Percentiles rank a stretch among this genome's conserved stretches.
These are phyloP conservation scores for Rhinogobio ventralis DNA, from an alignment of 2,797 vertebrate species.

Conservation along the genomic window DNA sequence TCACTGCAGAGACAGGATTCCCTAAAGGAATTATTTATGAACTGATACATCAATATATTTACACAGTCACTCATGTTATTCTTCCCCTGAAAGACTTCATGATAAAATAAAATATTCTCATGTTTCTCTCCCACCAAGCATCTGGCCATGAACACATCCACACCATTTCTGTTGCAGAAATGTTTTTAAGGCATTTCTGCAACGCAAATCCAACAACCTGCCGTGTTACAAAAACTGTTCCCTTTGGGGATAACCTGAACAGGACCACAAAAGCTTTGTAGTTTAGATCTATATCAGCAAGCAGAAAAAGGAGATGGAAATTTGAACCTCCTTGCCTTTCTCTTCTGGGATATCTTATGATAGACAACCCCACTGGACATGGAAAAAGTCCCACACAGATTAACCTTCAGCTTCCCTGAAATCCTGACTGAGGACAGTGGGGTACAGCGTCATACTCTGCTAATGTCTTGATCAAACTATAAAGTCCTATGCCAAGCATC, in stretches of 20 bases:
- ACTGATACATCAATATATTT: constrained; percentile 35
- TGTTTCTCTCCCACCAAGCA: constrained; percentile 21
- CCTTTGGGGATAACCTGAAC: background rate
- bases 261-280: constrained; percentile 5
- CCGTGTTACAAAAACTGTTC: background rate
- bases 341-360: background rate
- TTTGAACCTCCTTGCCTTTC: constrained; percentile 14
- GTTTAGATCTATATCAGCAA: constrained; percentile 13
- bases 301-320: background rate
- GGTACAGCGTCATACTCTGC: background rate
- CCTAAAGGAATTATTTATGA: constrained; percentile 39
- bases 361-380: constrained; percentile 1
- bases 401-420: constrained; percentile 2
- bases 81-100: constrained; percentile 11
- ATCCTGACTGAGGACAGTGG: constrained; percentile 2
- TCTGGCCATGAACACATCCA: constrained; percentile 13
- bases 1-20: constrained; percentile 29
- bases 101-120: constrained; percentile 15
- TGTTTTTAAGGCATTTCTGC: background rate
- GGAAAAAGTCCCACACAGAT: background rate
- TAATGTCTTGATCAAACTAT: constrained; percentile 21
- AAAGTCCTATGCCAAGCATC: background rate
- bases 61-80: constrained; percentile 7
- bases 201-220: background rate
- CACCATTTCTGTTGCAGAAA: background rate